phyloP scores from a whole-genome alignment of 2,113 vertebrate genomes.

The Hyperoodon ampullatus region DNA sequence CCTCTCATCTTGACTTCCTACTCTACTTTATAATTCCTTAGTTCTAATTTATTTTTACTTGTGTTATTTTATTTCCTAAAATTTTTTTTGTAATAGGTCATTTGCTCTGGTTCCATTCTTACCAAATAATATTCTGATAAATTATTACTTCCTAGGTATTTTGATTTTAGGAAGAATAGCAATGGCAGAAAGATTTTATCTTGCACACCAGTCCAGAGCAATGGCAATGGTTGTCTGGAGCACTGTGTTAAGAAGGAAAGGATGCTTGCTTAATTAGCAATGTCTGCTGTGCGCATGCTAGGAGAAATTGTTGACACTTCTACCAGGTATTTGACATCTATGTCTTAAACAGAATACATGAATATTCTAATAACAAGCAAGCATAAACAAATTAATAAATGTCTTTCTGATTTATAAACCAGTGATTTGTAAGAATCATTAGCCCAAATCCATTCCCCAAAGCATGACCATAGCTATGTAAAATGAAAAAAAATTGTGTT shows the following conservation, averaged over 20 bases:
- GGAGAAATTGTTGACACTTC: neutral
- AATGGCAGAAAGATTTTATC: neutral
- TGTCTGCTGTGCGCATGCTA: neutral
- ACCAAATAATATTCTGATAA: neutral
- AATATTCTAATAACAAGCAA: constrained; percentile 21
- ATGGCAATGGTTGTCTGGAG: neutral
- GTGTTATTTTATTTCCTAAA: constrained; percentile 19
- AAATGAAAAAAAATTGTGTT: neutral
- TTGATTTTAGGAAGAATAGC: neutral
- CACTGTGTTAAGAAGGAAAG: neutral
- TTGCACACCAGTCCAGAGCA: neutral
- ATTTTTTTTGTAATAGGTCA: neutral
- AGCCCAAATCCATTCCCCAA: neutral
- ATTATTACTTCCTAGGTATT: neutral
- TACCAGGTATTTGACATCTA: neutral
- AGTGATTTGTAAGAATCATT: neutral
- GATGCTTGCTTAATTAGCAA: neutral
- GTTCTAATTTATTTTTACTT: constrained; percentile 9
- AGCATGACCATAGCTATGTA: neutral
- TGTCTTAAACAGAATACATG: neutral
- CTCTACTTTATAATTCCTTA: neutral
- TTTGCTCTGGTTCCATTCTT: constrained; percentile 25
- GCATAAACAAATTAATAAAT: neutral
- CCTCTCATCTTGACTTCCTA: neutral
- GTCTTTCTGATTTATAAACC: neutral